A percentile compares a stretch with the other conserved stretches of the same genome.
Evolutionary conservation across 2,797 vertebrate species (phyloP).

Genomic region (Bothrops alternatus): DNA sequence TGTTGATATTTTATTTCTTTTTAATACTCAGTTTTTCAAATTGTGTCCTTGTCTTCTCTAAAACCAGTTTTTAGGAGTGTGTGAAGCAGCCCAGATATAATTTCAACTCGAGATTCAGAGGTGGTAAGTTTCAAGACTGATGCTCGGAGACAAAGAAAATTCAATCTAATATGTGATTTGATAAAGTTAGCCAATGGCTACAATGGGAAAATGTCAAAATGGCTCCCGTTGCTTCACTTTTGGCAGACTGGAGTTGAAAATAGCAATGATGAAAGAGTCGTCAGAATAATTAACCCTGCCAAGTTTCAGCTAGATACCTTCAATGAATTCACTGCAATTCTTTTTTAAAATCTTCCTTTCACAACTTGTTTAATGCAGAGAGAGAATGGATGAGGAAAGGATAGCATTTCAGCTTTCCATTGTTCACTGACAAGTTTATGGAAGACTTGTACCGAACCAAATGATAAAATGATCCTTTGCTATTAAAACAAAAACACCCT

Average conservation of each 20-base stretch:
- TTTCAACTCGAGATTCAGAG: not conserved
- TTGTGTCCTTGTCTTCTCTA: not conserved
- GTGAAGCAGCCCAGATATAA: not conserved
- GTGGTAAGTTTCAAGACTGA: not conserved
- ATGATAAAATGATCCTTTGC: not conserved
- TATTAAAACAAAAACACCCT: not conserved
- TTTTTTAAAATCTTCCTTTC: not conserved
- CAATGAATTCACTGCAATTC: not conserved
- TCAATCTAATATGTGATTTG: not conserved
- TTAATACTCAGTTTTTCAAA: not conserved
- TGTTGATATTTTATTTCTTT: not conserved
- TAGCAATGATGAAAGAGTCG: not conserved
- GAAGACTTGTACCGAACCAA: not conserved
- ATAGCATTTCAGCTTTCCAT: not conserved
- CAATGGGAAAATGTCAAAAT: not conserved
- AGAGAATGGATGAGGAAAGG: not conserved
- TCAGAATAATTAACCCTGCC: not conserved
- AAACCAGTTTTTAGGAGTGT: not conserved
- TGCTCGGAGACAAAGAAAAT: not conserved
- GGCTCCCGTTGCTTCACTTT: not conserved
- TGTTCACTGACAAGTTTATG: not conserved
- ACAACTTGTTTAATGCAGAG: not conserved
- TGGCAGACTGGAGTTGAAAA: not conserved
- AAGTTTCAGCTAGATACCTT: not conserved
- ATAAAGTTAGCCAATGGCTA: not conserved